A percentile compares a stretch with the other conserved stretches of the same genome.
Evolutionary conservation across 2,113 vertebrate genomes (phyloP).

Genomic region (Conger conger): DNA sequence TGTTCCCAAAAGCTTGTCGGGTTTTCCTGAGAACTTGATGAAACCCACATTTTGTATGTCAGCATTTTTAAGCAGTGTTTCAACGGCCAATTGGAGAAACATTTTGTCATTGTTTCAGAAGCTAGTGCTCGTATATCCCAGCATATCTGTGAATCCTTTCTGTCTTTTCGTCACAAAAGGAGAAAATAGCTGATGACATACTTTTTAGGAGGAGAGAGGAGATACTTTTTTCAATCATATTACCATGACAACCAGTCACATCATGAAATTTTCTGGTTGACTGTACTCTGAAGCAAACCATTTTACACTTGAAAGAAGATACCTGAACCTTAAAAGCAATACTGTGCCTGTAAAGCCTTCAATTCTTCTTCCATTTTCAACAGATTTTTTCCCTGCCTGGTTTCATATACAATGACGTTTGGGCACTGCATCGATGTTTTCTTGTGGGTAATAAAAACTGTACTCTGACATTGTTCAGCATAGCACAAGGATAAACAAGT

Average conservation of each 20-base stretch:
- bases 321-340: slow-evolving; percentile 17
- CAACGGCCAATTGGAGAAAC: slow-evolving; percentile 10
- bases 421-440: neutral
- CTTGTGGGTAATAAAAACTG: neutral
- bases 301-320: slow-evolving; percentile 31
- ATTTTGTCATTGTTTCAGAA: slow-evolving; percentile 38
- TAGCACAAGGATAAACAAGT: neutral
- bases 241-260: slow-evolving; percentile 58
- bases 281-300: slow-evolving; percentile 34
- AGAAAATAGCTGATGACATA: slow-evolving; percentile 41
- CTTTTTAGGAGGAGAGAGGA: slow-evolving; percentile 28
- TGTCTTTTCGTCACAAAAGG: slow-evolving; percentile 43
- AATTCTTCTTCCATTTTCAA: slow-evolving; percentile 17
- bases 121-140: slow-evolving; percentile 37
- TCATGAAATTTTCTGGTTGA: slow-evolving; percentile 37
- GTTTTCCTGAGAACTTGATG: slow-evolving; percentile 53
- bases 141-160: neutral
- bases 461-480: neutral
- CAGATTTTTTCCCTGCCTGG: neutral
- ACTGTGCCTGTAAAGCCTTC: slow-evolving; percentile 23
- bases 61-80: slow-evolving; percentile 45
- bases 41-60: slow-evolving; percentile 59
- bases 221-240: slow-evolving; percentile 29
- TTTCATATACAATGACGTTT: neutral
- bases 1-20: slow-evolving; percentile 57